Base-by-base conservation (phyloP, 2,888 invertebrate genomes). In the Dichetophora obliterata region DNA sequence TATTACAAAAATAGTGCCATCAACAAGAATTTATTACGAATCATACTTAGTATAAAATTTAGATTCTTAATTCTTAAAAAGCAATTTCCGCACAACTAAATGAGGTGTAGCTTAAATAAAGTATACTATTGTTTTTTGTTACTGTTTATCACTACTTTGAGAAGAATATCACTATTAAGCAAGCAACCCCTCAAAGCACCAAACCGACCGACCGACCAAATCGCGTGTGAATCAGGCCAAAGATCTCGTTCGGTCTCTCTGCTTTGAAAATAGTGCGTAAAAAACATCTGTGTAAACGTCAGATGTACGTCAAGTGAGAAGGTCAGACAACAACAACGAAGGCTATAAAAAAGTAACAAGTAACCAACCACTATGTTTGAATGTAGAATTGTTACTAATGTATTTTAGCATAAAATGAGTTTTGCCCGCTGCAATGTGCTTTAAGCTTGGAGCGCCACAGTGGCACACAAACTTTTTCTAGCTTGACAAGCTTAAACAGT, bases 331-430 rank as follows among this genome's bases (percentile, higher is more conserved):
- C 66, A 19, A 19, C n/a, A 14, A 68, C 24, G 50, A 27, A 52
- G 2, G 16, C 14, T 31, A 19, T 9, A 27, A 16, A 5, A 34
- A 52, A 5, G 5, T 19, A 11, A 31, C 31, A 43, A 63, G 19
- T n/a, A 77, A 63, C 6, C 77, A 79, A 76, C 81, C 78, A 77
- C 77, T 79, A 70, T 75, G 75, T 57, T 65, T 59, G 73, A 78
- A 57, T 50, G 78, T 76, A 75, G 63, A 77, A 78, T 52, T n/a
- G 48, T 72, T 52, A 80, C 79, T 80, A 78, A 78, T 61, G 31
- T 31, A 54, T 70, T 37, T 50, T 37, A 19, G 65, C 43, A 66
- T 54, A 43, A 37, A n/a, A 65, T 69, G 31, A 31, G 70, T 34
- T 14, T 65, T 16, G 57, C 43, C 22, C 37, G 66, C 50, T 61